A percentile compares a stretch with the other conserved stretches of the same genome.
Conservation (phyloP, 2,797 vertebrate species). For the Enoplosus armatus region DNA sequence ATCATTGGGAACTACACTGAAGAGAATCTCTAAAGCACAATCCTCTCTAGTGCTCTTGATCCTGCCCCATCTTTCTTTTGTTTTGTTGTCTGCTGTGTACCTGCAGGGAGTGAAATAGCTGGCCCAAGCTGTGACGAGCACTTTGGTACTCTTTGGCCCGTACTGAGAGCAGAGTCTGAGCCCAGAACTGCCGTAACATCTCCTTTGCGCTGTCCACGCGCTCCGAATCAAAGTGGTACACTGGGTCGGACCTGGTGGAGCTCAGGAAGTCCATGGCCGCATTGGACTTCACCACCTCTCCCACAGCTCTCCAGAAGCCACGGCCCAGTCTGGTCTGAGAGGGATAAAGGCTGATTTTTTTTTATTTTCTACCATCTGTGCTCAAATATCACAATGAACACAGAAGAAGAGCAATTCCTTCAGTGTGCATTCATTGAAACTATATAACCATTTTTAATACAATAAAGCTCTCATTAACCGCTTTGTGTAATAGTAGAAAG, state of each 20-base stretch:
- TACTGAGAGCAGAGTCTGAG: conserved; percentile 80
- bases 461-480: background rate
- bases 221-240: conserved; percentile 92
- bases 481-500: background rate
- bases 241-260: conserved; percentile 84
- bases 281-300: conserved; percentile 88
- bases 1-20: background rate
- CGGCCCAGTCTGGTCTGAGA: conserved; percentile 78
- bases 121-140: conserved; percentile 86
- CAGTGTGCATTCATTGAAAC: background rate
- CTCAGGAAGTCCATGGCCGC: conserved; percentile 89
- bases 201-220: conserved; percentile 74
- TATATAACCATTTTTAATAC: background rate
- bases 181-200: conserved; percentile 81
- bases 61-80: background rate
- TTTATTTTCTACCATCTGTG: background rate
- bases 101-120: conserved; percentile 89
- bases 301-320: conserved; percentile 86
- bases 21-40: background rate
- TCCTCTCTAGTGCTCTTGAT: background rate
- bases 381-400: conserved; percentile 1
- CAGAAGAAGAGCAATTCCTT: background rate
- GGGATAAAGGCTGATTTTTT: background rate
- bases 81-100: conserved; percentile 64
- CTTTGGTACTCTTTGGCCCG: conserved; percentile 83